Conservation (phyloP, 2,113 vertebrate species). For the Regulus satrapa region DNA sequence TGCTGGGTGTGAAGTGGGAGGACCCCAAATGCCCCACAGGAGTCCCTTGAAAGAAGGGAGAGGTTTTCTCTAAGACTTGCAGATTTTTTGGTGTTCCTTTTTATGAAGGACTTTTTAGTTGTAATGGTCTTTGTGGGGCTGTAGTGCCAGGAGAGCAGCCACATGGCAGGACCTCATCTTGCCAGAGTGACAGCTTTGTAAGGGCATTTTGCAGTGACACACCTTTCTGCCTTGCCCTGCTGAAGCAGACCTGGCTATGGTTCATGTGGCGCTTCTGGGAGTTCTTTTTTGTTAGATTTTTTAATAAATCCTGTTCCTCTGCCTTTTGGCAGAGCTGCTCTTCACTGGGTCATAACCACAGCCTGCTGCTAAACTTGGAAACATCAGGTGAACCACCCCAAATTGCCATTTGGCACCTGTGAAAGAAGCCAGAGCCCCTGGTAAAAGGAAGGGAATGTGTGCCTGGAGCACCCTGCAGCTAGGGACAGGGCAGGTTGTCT, state of each 20-base stretch:
- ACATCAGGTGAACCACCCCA: not conserved
- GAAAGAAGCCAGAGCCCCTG: not conserved
- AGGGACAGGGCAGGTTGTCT: not conserved
- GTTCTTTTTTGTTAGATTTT: not conserved
- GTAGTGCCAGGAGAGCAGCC: not conserved
- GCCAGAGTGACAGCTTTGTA: not conserved
- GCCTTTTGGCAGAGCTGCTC: not conserved
- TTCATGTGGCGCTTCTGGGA: not conserved
- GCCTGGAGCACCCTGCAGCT: not conserved
- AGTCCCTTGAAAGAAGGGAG: not conserved
- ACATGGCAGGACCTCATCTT: not conserved
- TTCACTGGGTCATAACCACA: not conserved
- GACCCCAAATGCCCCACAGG: not conserved
- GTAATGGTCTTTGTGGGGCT: not conserved
- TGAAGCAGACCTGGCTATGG: not conserved
- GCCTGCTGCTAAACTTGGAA: not conserved
- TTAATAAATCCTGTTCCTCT: not conserved
- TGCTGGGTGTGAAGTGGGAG: not conserved
- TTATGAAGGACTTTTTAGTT: not conserved
- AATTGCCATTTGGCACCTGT: not conserved
- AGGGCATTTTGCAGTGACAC: not conserved
- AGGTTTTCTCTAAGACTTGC: not conserved
- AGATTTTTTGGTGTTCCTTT: not conserved
- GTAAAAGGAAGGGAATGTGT: not conserved
- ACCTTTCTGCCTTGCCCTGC: not conserved